Conservation (phyloP, 1,140 invertebrate species). For the Hycleus phaleratus region DNA sequence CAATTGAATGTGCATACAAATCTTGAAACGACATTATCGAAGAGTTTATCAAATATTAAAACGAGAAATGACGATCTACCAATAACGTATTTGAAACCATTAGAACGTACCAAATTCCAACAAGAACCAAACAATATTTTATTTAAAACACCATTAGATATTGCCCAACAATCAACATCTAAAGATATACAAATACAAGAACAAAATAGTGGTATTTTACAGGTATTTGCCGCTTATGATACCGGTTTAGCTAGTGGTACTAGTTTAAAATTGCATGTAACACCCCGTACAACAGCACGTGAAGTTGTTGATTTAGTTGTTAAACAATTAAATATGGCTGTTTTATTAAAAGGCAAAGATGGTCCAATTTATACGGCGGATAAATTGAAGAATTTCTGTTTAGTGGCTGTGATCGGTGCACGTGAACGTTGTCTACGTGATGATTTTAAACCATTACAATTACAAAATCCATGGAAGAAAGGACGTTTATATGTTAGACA, state of each 20-base stretch:
- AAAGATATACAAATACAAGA: conserved; percentile 23
- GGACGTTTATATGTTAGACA: conserved; percentile 84
- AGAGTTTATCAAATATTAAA: conserved; percentile 51
- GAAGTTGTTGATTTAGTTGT: conserved; percentile 93
- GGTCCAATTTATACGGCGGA: conserved; percentile 78
- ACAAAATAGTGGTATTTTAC: conserved; percentile 44
- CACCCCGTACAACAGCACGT: conserved; percentile 77
- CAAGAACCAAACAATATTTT: conserved; percentile 12
- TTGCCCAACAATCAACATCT: conserved; percentile 1
- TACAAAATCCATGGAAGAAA: conserved; percentile 93
- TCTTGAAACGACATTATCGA: conserved; percentile 43
- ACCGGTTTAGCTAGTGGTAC: conserved; percentile 87
- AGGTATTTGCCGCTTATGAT: conserved; percentile 91
- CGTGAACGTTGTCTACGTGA: conserved; percentile 84
- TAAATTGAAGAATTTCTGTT: conserved; percentile 77
- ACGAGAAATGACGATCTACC: conserved; percentile 40
- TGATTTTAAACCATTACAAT: conserved; percentile 83
- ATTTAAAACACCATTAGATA: conserved; percentile 24
- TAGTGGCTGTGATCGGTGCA: conserved; percentile 90
- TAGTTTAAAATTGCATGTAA: conserved; percentile 87
- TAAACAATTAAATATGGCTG: conserved; percentile 89
- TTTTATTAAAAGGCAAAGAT: conserved; percentile 73
- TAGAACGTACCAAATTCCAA: conserved; percentile 21
- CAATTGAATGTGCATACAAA: conserved; percentile 33
- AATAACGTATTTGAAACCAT: conserved; percentile 40